These are phyloP conservation scores for Festucalex cinctus DNA, from an alignment of 2,113 vertebrate species.

Conservation along the genomic window DNA sequence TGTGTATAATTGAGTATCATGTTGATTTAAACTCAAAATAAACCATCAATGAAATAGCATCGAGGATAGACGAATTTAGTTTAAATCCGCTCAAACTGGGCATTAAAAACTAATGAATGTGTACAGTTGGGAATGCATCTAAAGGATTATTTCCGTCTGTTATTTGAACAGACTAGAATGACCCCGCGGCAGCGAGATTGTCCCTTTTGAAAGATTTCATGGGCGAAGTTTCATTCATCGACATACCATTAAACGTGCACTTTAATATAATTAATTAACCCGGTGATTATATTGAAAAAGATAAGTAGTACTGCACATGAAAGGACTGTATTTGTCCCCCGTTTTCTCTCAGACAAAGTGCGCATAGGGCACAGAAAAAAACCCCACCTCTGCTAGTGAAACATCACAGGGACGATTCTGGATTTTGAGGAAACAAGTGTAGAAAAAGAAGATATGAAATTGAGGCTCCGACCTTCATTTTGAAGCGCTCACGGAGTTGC, in stretches of 20 bases:
- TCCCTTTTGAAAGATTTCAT: conserved; percentile 29
- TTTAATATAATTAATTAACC: conserved; percentile 49
- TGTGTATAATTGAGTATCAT: no score
- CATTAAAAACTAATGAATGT: conserved; percentile 1
- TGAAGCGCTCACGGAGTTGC: conserved; percentile 46
- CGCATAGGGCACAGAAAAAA: conserved; percentile 37
- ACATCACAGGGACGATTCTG: conserved; percentile 1
- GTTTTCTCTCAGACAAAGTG: conserved; percentile 42
- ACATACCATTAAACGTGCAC: conserved; percentile 36
- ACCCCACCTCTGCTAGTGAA: conserved; percentile 18
- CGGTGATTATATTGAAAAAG: conserved; percentile 49
- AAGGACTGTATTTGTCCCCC: conserved; percentile 36
- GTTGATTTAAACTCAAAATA: background rate
- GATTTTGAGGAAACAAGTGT: conserved; percentile 5
- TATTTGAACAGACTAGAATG: conserved; percentile 18
- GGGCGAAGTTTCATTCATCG: conserved; percentile 31
- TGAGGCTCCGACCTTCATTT: conserved; percentile 48
- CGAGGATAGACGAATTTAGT: background rate
- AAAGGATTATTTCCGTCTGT: background rate
- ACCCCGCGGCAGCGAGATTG: conserved; percentile 18
- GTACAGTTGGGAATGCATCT: background rate
- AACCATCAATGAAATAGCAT: background rate
- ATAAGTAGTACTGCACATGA: conserved; percentile 48
- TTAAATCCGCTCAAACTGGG: background rate
- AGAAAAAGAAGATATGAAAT: conserved; percentile 15